Base-by-base conservation (phyloP, 2,888 invertebrate species). In the Leistus spinibarbis region DNA sequence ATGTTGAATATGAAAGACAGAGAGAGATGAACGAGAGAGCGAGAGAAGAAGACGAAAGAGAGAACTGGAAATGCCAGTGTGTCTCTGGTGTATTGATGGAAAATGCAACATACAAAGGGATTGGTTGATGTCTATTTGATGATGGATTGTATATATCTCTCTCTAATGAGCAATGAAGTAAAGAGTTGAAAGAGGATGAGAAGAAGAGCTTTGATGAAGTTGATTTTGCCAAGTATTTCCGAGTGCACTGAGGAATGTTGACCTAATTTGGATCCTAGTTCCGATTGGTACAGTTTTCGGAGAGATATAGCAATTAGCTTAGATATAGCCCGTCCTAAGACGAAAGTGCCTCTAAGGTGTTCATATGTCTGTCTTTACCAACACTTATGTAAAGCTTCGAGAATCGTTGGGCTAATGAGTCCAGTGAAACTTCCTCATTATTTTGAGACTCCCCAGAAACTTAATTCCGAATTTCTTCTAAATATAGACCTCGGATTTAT, bases 11-110 rank as follows among this genome's bases (percentile, higher is more conserved):
- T 73, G 66, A 66, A 66, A 17, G 68, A 54, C 68, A 16, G 16
- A 10, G 54, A 22, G n/a, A n/a, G n/a, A n/a, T n/a, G n/a, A n/a
- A n/a, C n/a, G n/a, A n/a, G n/a, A n/a, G n/a, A n/a, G n/a, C n/a
- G n/a, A n/a, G n/a, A n/a, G n/a, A n/a, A n/a, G n/a, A n/a, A n/a
- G n/a, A n/a, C n/a, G n/a, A n/a, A 23, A 57, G 40, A 40, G 40
- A 40, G 40, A 56, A 56, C 72, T 72, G 73, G 54, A 73, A 73
- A 67, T 73, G 73, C 67, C 73, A 67, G 17, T 65, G 72, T 16
- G 40, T 40, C 40, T 40, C 40, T 22, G 60, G 19, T 19, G 56
- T 73, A 73, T 73, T 73, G 73, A 73, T 73, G 73, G 73, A 73
- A 73, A 73, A 67, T 73, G 73, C 73, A 73, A 73, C 73, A 73